Evolutionary conservation across 1,140 invertebrate species (phyloP), one percentile per base, ranked within the genome.

Genomic region (Portunus trituberculatus): DNA sequence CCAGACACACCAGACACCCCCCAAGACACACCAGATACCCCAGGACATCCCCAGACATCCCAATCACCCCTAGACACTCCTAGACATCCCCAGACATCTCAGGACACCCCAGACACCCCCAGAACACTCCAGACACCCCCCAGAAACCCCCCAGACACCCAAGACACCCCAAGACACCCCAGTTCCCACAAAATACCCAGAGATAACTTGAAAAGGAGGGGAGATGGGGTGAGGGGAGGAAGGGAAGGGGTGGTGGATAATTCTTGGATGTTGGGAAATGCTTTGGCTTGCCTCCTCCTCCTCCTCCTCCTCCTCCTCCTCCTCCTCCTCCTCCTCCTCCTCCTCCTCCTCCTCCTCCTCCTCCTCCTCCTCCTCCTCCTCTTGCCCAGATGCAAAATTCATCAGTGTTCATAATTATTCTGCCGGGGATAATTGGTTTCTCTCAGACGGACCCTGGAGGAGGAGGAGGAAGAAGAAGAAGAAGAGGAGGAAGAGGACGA

Each of bases 321-420:
- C n/a, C 45, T 12, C 16, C 25, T 16, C 83, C 92, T 29, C 29
- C 25, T 92, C 91, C 46, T 45, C 28, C n/a, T 39, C 12, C 76
- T n/a, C 67, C 67, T n/a, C n/a, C 67, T n/a, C 67, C 67, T n/a
- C 67, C 52, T 12, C 12, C 76, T 76, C 12, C 25, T 31, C 59
- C 67, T 39, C 59, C 91, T 31, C n/a, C 48, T 31, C 4, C 59
- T 39, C 91, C 48, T 31, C 59, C 29, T 59, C 45, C 90, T 91
- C 87, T 48, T 48, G 28, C 87, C 87, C 39, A 39, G 25, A 76
- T 93, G n/a, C 92, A 93, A 88, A 52, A 93, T 93, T 93, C 39
- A 93, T 93, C 31, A 93, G 45, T 87, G 83, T 93, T 93, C 92
- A 88, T 93, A 93, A 93, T 93, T 93, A 93, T 86, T 83, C 83